These are phyloP conservation scores for Heterodera schachtii DNA, from an alignment of 1,140 invertebrate genomes.

Conservation along the genomic window DNA sequence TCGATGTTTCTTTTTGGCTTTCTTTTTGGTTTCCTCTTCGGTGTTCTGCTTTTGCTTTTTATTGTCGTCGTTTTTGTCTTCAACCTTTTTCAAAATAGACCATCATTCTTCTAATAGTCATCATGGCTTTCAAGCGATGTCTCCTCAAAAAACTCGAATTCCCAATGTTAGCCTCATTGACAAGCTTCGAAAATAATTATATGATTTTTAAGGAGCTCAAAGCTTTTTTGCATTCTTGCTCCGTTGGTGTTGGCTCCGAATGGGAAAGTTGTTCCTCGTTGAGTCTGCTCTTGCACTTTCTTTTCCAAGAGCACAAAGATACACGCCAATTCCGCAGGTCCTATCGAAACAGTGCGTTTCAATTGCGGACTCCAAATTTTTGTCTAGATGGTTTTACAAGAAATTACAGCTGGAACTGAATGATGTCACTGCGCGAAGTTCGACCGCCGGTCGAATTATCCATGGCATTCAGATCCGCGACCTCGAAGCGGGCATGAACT, in stretches of 20 bases:
- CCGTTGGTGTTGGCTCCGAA: conserved; percentile 53
- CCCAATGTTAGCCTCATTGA: conserved; percentile 37
- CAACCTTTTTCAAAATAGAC: conserved; percentile 28
- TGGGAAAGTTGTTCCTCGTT: conserved; percentile 54
- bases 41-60: conserved; percentile 39
- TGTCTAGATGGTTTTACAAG: conserved; percentile 61
- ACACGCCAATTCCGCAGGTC: conserved; percentile 57
- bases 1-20: conserved; percentile 36
- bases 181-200: conserved; percentile 21
- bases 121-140: conserved; percentile 49
- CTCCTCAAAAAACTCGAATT: conserved; percentile 40
- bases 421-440: conserved; percentile 54
- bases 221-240: conserved; percentile 48
- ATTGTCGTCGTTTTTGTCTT: conserved; percentile 36
- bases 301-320: conserved; percentile 62
- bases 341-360: not conserved
- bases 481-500: conserved; percentile 81
- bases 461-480: conserved; percentile 77
- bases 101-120: not conserved
- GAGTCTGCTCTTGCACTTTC: conserved; percentile 56
- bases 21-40: conserved; percentile 39
- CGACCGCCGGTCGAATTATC: conserved; percentile 51
- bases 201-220: conserved; percentile 46
- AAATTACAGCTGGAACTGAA: conserved; percentile 60
- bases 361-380: not conserved